phyloP scores from a whole-genome alignment of 64 coral and sea anemone genomes.

The Stichodactyla helianthus region DNA sequence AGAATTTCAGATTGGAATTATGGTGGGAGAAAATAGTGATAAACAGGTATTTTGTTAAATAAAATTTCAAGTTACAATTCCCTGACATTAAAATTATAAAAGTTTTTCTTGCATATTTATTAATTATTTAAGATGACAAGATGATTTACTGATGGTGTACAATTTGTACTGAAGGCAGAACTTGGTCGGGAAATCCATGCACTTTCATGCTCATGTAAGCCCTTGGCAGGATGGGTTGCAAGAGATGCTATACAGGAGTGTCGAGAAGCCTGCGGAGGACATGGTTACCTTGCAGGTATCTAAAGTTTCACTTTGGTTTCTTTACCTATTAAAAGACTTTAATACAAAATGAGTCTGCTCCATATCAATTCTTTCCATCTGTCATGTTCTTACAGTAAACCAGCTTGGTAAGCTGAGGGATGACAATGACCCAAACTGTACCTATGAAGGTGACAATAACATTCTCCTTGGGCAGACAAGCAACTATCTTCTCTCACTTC shows the following conservation, averaged over 20 bases:
- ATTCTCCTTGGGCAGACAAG: conserved; percentile 81
- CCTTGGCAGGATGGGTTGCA: conserved; percentile 75
- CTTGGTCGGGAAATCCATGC: conserved; percentile 94
- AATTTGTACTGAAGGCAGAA: conserved; percentile 51
- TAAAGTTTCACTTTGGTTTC: neutral
- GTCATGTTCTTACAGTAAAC: conserved; percentile 58
- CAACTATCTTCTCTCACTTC: conserved; percentile 61
- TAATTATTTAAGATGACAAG: too few relatives aligned
- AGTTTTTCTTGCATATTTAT: neutral
- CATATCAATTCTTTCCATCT: neutral
- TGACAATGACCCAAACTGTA: conserved; percentile 96
- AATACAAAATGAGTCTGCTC: too few relatives aligned
- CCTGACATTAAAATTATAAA: neutral
- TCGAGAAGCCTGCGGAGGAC: conserved; percentile 94
- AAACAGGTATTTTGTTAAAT: conserved; percentile 40
- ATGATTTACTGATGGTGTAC: too few relatives aligned
- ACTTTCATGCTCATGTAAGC: conserved; percentile 84
- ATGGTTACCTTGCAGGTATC: conserved; percentile 95
- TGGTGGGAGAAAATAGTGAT: conserved; percentile 69
- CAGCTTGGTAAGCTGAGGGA: conserved; percentile 79
- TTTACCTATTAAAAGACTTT: too few relatives aligned
- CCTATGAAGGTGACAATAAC: conserved; percentile 94
- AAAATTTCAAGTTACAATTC: neutral
- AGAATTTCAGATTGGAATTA: conserved; percentile 61
- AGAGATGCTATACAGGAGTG: conserved; percentile 95